phyloP scores from a whole-genome alignment of 2,888 invertebrate genomes.

The Platerodrilus igneus region DNA sequence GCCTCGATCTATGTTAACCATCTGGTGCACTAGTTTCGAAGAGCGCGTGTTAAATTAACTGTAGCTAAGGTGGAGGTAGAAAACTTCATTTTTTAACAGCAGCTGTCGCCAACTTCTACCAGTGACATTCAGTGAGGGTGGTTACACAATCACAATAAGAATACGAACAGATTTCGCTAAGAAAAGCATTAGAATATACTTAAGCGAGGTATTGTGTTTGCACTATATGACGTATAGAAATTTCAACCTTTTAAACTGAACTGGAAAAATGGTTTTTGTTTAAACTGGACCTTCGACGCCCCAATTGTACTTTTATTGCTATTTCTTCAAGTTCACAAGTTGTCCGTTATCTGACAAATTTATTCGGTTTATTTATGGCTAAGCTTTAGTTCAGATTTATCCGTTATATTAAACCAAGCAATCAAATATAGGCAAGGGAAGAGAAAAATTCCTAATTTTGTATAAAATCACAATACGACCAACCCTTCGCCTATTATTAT shows the following conservation, averaged over 20 bases:
- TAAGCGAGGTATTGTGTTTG: conserved; percentile 37
- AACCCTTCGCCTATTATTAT: too few relatives aligned
- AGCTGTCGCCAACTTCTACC: conserved; percentile 42
- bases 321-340: conserved; percentile 17
- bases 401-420: too few relatives aligned
- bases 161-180: conserved; percentile 42
- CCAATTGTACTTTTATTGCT: conserved; percentile 17
- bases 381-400: too few relatives aligned
- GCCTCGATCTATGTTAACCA: conserved; percentile 12
- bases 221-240: too few relatives aligned
- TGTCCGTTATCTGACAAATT: conserved; percentile 35
- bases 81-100: conserved; percentile 49
- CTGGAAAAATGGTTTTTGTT: conserved; percentile 5
- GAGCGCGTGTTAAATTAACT: conserved; percentile 48
- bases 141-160: conserved; percentile 49
- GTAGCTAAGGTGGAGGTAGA: conserved; percentile 50
- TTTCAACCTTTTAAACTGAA: too few relatives aligned
- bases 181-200: conserved; percentile 45
- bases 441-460: conserved; percentile 13
- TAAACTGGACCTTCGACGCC: conserved; percentile 10
- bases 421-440: too few relatives aligned
- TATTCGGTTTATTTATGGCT: conserved; percentile 29
- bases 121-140: conserved; percentile 49
- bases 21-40: conserved; percentile 28
- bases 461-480: conserved; percentile 8